Evolutionary conservation across 2,113 vertebrate species (phyloP).

Genomic region (Sylvietta virens): DNA sequence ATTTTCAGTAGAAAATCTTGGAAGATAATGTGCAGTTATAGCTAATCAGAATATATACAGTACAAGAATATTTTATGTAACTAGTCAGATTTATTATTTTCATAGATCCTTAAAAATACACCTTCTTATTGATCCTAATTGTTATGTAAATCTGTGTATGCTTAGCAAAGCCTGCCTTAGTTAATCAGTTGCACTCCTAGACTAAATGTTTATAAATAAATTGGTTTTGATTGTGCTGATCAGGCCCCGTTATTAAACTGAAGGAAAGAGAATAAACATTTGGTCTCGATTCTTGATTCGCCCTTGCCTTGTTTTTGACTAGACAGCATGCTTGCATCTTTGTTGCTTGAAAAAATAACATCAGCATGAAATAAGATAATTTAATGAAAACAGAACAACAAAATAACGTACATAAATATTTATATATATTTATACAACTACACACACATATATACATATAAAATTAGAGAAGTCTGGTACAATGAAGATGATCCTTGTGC

Average conservation of each 20-base stretch:
- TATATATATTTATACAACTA: background rate
- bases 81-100: background rate
- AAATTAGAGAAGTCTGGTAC: background rate
- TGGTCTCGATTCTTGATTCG: background rate
- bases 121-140: background rate
- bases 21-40: background rate
- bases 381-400: background rate
- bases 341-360: background rate
- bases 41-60: background rate
- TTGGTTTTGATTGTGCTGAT: background rate
- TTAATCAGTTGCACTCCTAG: background rate
- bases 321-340: background rate
- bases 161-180: background rate
- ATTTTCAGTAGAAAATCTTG: background rate
- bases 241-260: background rate
- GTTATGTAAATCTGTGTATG: background rate
- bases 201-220: background rate
- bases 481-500: background rate
- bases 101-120: background rate
- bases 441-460: fast-evolving
- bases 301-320: background rate
- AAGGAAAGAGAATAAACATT: background rate
- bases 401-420: background rate
- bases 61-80: background rate
- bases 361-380: background rate